phyloP scores from a whole-genome alignment of 2,888 invertebrate species.

The Ennomos quercinarius region DNA sequence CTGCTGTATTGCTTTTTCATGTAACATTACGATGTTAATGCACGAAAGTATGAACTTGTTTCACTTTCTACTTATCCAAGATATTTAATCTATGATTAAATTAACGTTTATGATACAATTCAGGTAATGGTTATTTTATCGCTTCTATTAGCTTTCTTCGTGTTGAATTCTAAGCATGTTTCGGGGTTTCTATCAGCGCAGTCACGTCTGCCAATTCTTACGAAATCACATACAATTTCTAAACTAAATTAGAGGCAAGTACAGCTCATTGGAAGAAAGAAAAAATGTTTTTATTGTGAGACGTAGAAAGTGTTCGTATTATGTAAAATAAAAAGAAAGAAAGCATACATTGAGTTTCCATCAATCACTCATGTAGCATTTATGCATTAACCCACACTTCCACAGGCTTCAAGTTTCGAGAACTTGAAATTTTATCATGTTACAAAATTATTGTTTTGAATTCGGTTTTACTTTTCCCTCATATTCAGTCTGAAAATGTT shows the following conservation, averaged over 20 bases:
- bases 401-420: too few relatives aligned
- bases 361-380: too few relatives aligned
- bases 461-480: too few relatives aligned
- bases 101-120: constrained; percentile 32
- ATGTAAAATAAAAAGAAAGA: too few relatives aligned
- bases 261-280: neutral
- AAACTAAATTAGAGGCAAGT: constrained; percentile 20
- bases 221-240: constrained; percentile 32
- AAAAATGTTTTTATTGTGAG: neutral
- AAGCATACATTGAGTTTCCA: too few relatives aligned
- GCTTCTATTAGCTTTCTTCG: constrained; percentile 24
- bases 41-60: constrained; percentile 31
- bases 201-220: constrained; percentile 32
- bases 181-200: constrained; percentile 22
- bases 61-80: constrained; percentile 34
- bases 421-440: too few relatives aligned
- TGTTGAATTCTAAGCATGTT: constrained; percentile 22
- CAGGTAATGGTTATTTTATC: constrained; percentile 20
- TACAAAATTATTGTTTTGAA: too few relatives aligned
- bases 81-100: constrained; percentile 30
- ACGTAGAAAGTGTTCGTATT: too few relatives aligned
- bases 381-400: too few relatives aligned
- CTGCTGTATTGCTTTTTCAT: constrained; percentile 23
- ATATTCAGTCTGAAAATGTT: too few relatives aligned
- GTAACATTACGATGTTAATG: constrained; percentile 42